These are phyloP conservation scores for Teleogryllus occipitalis DNA, from an alignment of 1,140 invertebrate species.

Conservation along the genomic window DNA sequence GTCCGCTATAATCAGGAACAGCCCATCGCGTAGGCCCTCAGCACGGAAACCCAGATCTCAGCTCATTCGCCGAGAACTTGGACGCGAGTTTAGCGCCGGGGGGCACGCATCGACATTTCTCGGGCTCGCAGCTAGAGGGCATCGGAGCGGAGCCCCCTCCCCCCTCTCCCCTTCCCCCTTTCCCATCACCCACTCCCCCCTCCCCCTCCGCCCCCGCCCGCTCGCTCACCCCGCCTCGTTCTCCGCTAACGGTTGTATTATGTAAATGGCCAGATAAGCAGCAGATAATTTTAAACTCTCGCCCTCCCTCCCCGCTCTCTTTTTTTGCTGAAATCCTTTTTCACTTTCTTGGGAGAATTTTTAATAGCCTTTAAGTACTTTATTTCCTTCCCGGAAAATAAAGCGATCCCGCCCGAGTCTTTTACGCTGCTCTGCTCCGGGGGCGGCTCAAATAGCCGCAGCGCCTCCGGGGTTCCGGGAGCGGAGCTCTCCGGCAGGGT, in stretches of 20 bases:
- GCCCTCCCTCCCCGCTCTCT: not conserved
- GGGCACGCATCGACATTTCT: not conserved
- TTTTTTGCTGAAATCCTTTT: not conserved
- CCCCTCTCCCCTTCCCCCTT: no score
- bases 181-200: no score
- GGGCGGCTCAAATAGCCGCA: not conserved
- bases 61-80: not conserved
- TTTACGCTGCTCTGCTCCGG: not conserved
- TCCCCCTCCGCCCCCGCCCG: no score
- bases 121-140: no score
- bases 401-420: not conserved
- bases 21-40: no score
- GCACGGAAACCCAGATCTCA: no score
- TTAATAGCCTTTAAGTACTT: slow-evolving; percentile 5
- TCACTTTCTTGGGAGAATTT: not conserved
- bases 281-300: not conserved
- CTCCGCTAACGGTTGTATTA: not conserved
- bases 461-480: no score
- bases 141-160: not conserved
- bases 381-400: not conserved
- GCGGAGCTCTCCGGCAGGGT: no score
- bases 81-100: not conserved
- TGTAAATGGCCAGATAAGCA: slow-evolving; percentile 4
- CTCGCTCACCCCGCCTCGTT: not conserved
- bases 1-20: no score